Base-by-base conservation (phyloP, 2,888 invertebrate species). In the Ectemnius continuus region DNA sequence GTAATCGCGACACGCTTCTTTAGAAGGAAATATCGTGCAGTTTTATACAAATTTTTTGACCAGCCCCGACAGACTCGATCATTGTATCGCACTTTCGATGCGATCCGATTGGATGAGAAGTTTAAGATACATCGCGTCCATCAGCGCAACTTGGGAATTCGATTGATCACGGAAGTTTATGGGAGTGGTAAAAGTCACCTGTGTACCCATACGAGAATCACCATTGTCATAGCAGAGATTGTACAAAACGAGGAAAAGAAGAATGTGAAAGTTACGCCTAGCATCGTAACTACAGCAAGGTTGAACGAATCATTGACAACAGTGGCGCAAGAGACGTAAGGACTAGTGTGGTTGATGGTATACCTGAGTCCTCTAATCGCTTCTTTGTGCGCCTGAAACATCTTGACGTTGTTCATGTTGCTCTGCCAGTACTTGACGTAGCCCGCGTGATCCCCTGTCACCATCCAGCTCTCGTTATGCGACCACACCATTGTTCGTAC, bases 341-440 rank as follows among this genome's bases (percentile, higher is more conserved):
- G 88, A 87, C 90, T 89, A 90, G 87, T 88, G 86, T 89, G 88
- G 89, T 89, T 85, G 88, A 85, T 84, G 84, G 89, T 92, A 93
- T 95, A 97, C 97, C 97, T 97, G 93, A 99, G 96, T 92, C 99
- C 99, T 92, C 99, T 95, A 86, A 99, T 96, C 82, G 99, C 97
- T 94, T 99, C 99, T 94, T 99, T 99, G 92, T 99, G 99, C 70
- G 99, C 99, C 92, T 99, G 99, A 93, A 98, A 99, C 98, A 99
- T 99, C 94, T 99, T 99, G 72, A 99, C 99, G 93, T 99, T 99
- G 93, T 99, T 99, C 99, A 99, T 99, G 92, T 99, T 99, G 86
- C 98, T 98, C 93, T 99, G 99, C 99, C 99, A 99, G 92, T 99
- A 99, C 91, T 99, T 99, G 81, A 99, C 98, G 91, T 97, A 99